Evolutionary conservation across 2,113 vertebrate genomes (phyloP).

Genomic region (Poicephalus gulielmi): DNA sequence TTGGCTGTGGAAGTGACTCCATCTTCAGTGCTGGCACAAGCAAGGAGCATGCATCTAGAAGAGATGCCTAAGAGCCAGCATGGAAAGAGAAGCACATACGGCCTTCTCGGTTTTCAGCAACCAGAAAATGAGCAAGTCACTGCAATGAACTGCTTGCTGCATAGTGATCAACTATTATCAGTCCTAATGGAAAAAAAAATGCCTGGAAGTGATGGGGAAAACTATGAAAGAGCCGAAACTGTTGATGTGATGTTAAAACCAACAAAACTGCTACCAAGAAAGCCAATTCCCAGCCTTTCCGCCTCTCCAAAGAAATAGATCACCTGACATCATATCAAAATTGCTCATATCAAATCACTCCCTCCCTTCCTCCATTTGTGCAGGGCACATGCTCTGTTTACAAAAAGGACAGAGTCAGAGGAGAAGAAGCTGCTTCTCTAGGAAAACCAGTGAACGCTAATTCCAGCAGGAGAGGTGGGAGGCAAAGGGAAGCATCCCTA

Average conservation of each 20-base stretch:
- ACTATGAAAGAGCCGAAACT: not conserved
- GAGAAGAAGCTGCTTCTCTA: not conserved
- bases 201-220: not conserved
- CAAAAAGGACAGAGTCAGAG: not conserved
- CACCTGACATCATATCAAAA: not conserved
- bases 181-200: conserved; percentile 41
- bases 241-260: not conserved
- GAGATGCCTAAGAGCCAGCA: not conserved
- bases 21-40: not conserved
- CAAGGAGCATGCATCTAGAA: not conserved
- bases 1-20: not conserved
- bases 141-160: not conserved
- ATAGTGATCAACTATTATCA: not conserved
- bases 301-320: accelerated
- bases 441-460: not conserved
- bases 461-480: not conserved
- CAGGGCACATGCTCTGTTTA: not conserved
- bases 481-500: not conserved
- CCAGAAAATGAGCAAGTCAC: not conserved
- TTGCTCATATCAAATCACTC: not conserved
- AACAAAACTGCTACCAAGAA: not conserved
- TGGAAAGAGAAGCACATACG: not conserved
- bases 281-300: not conserved
- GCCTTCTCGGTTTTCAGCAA: not conserved
- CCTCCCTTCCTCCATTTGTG: not conserved